These are phyloP conservation scores for Helicoverpa armigera DNA, from an alignment of 1,140 invertebrate species.

Conservation along the genomic window DNA sequence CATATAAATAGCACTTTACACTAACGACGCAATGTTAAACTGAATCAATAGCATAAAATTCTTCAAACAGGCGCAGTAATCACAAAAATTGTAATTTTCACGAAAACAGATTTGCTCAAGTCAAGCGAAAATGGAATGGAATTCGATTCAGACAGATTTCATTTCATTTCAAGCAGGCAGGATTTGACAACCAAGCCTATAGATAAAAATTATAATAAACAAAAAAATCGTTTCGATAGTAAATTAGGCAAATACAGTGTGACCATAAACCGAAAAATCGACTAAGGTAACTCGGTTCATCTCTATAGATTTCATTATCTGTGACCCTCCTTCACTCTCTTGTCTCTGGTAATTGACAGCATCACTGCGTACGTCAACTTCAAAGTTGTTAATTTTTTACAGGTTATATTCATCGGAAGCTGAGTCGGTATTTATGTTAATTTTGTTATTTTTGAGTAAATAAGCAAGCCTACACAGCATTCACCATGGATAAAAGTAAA, in stretches of 20 bases:
- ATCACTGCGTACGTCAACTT: too few species aligned
- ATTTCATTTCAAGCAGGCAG: constrained; percentile 6
- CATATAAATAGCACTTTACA: not conserved
- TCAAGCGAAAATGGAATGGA: constrained; percentile 44
- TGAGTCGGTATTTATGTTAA: not conserved
- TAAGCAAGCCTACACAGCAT: not conserved
- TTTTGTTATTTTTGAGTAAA: not conserved
- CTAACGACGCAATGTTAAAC: not conserved
- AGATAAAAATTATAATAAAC: not conserved
- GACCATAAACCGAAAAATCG: too few species aligned
- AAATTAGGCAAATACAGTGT: not conserved
- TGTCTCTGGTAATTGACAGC: too few species aligned
- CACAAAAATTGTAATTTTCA: constrained; percentile 39
- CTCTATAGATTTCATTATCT: too few species aligned
- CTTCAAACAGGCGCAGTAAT: not conserved
- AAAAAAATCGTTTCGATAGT: not conserved
- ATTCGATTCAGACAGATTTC: constrained; percentile 18
- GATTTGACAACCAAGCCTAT: not conserved
- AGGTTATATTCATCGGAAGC: not conserved
- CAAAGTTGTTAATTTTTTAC: too few species aligned
- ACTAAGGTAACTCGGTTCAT: too few species aligned
- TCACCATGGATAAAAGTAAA: constrained; percentile 88
- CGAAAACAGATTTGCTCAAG: constrained; percentile 36
- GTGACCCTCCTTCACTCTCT: too few species aligned
- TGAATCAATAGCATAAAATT: constrained; percentile 2